Percentiles rank a stretch among this genome's conserved stretches.
phyloP scores from a whole-genome alignment of 1,140 invertebrate species.

The Dendrolimus kikuchii region DNA sequence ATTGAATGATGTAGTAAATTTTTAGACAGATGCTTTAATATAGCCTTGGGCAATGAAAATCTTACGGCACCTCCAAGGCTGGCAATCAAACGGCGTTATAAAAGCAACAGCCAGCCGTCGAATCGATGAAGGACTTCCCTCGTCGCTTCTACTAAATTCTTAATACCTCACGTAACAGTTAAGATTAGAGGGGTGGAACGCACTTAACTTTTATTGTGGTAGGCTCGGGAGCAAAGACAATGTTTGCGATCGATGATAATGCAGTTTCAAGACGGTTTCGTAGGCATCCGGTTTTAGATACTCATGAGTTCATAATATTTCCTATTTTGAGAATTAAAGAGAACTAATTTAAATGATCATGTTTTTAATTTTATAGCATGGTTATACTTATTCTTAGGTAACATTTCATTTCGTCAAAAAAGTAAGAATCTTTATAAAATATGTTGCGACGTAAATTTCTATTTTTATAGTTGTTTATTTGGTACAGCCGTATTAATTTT shows the following conservation, averaged over 20 bases:
- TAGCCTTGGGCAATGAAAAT: neutral
- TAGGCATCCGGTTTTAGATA: neutral
- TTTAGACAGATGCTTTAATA: too few relatives aligned
- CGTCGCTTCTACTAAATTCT: constrained; percentile 51
- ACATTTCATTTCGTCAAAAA: too few relatives aligned
- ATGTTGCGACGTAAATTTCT: too few relatives aligned
- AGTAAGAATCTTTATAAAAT: too few relatives aligned
- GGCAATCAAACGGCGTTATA: constrained; percentile 24
- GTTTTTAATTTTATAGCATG: too few relatives aligned
- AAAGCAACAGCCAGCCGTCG: constrained; percentile 24
- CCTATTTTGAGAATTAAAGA: too few relatives aligned
- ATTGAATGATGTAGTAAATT: too few relatives aligned
- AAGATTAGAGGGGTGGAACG: constrained; percentile 50
- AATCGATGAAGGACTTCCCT: constrained; percentile 36
- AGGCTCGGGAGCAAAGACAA: constrained; percentile 15
- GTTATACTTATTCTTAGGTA: too few relatives aligned
- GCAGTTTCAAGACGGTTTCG: constrained; percentile 8
- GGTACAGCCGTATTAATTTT: too few relatives aligned
- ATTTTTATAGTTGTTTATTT: too few relatives aligned
- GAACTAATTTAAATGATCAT: too few relatives aligned
- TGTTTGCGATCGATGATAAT: constrained; percentile 26
- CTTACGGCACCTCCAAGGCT: constrained; percentile 10
- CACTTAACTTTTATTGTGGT: constrained; percentile 37
- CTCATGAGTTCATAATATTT: too few relatives aligned
- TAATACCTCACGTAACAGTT: constrained; percentile 66